Base-by-base conservation (phyloP, 1,140 invertebrate genomes). In the Cotesia glomerata region DNA sequence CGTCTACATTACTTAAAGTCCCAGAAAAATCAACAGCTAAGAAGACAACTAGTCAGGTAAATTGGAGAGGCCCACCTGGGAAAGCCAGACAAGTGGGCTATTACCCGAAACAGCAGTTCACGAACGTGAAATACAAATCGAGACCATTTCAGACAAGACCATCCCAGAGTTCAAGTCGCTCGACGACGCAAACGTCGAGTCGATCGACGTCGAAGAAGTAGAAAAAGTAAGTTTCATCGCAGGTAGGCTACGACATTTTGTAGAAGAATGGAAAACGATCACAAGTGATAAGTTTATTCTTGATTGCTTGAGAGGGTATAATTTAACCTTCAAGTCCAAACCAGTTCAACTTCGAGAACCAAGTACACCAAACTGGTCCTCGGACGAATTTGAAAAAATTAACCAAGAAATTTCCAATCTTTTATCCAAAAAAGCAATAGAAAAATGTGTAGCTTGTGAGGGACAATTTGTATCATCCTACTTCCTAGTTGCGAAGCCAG, bases 351-450 rank as follows among this genome's bases (percentile, higher is more conserved):
- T 5, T 52, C n/a, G 54, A 7, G 11, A 13, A 7, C 61, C 67
- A 54, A 32, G 59, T 79, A 76, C 56, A 76, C 49, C 63, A 80
- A 13, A 8, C 39, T 67, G 35, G 5, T 13, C 72, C 7, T 56
- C 74, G 11, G 70, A 72, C 67, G 39, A 69, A 58, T 72, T 74
- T 16, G 26, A 58, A 32, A 5, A 58, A 11, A 69, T 34, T 35
- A 49, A 65, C 9, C 51, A n/a, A 14, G 62, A 74, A 36, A 72
- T 74, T 14, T 52, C 14, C 14, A 52, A 36, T 36, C 51, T 52
- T 52, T 52, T 52, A 14, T 52, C 51, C 3, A 52, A 52, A 52
- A 14, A 11, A 52, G 51, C 51, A 11, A 52, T 52, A 4, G 51
- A 52, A 11, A 52, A 14, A 52, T 52, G 51, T 52, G 14, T n/a